Evolutionary conservation across 2,888 invertebrate genomes (phyloP), one percentile per base, ranked within the genome.

Genomic region (Aleiodes testaceus): DNA sequence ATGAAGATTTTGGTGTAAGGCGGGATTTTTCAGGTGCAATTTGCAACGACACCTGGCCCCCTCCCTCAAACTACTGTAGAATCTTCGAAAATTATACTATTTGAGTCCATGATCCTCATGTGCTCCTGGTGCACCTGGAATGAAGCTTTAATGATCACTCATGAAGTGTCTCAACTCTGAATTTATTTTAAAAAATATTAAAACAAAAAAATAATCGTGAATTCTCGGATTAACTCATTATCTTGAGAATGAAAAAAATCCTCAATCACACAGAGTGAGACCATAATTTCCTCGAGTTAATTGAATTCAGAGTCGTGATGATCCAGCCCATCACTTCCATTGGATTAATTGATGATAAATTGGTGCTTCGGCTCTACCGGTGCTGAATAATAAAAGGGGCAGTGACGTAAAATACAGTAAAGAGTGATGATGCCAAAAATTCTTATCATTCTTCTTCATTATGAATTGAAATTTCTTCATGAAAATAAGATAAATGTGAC

Each of bases 121-220:
- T 75, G 72, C 67, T 73, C 36, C 26, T 70, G 69, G 69, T 69
- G 70, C 77, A 77, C 74, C 77, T 77, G 77, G 76, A 66, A 14
- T 44, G 30, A 3, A 22, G 3, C n/a, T 14, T 30, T 53, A 53
- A 53, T 30, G 53, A 53, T 53, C 30, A 14, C 9, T 36, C 26
- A 59, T 7, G 18, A 59, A 36, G 16, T 59, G 1, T 11, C 16
- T 36, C 18, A 18, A 36, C 3, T 59, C 9, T 36, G 36, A 59
- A 18, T n/a, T n/a, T n/a, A n/a, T n/a, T n/a, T 26, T 26, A 26
- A 26, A 26, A 26, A 26, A 26, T 26, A 26, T 7, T 36, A 9
- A 36, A 36, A 36, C 0, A 36, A 36, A 36, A 36, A 36, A 36
- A 36, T 26, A 3, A 26, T 26, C 26, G 26, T 26, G 5, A 36